Conservation (phyloP, 2,113 vertebrate species). For the Aix galericulata region DNA sequence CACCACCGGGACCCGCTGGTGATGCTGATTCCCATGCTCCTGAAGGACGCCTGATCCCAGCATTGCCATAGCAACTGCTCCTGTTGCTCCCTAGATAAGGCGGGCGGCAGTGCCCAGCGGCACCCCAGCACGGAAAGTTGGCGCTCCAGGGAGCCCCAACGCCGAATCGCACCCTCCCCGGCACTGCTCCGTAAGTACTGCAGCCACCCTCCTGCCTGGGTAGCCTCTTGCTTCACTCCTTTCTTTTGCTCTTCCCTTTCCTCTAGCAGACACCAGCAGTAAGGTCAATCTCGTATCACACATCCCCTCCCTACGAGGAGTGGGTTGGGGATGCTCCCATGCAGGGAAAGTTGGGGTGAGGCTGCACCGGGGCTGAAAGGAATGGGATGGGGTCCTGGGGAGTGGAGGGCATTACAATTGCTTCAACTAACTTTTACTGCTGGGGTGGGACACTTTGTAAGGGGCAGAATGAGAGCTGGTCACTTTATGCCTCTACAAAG, state of each 20-base stretch:
- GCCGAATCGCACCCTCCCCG: neutral
- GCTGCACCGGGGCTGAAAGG: accelerated
- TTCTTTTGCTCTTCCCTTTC: accelerated
- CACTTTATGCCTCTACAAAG: neutral
- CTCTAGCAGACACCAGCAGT: neutral
- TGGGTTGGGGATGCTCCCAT: neutral
- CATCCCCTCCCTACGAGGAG: neutral
- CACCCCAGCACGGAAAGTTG: neutral
- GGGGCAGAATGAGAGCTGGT: neutral
- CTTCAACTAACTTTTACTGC: neutral
- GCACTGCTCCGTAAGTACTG: conserved; percentile 59
- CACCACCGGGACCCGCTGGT: neutral
- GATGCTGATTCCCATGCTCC: neutral
- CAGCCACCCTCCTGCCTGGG: accelerated
- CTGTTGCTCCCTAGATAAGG: conserved; percentile 72
- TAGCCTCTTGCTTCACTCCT: neutral
- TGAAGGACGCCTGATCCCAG: conserved; percentile 1
- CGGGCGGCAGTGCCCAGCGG: neutral
- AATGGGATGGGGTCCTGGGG: accelerated
- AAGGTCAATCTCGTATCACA: neutral
- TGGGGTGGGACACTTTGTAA: neutral
- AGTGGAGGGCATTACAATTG: neutral
- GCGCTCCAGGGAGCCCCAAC: neutral
- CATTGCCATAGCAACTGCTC: conserved; percentile 66
- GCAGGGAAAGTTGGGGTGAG: neutral